phyloP scores from a whole-genome alignment of 2,888 invertebrate species.

The Orchestes rusci region DNA sequence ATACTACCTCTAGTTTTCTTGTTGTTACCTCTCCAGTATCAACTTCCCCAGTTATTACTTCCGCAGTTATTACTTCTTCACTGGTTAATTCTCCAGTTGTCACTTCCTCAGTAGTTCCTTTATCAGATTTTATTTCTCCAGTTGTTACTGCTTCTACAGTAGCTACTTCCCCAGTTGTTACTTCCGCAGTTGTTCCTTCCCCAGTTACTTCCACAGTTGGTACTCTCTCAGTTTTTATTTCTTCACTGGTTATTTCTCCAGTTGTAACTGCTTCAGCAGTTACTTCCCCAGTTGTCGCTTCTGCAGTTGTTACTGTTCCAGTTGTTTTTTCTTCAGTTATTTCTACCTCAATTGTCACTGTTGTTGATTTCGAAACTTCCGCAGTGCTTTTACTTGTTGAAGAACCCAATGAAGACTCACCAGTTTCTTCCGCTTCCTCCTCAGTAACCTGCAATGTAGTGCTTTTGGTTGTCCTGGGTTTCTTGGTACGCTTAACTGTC shows the following conservation, averaged over 20 bases:
- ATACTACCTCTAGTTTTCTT: too few relatives aligned
- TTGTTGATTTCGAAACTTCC: background rate
- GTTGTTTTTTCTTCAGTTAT: too few relatives aligned
- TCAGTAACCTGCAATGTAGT: too few relatives aligned
- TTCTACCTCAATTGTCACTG: too few relatives aligned
- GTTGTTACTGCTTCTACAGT: background rate
- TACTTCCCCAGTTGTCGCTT: background rate
- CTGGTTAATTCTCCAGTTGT: too few relatives aligned
- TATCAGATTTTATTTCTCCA: background rate
- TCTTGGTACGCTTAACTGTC: too few relatives aligned
- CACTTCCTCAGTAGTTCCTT: background rate
- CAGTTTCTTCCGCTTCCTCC: background rate
- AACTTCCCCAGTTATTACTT: too few relatives aligned
- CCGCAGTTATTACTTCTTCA: too few relatives aligned
- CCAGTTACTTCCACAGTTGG: background rate
- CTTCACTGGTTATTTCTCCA: background rate
- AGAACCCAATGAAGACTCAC: background rate
- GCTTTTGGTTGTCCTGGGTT: too few relatives aligned
- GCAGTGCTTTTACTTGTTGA: background rate
- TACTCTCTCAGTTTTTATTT: background rate
- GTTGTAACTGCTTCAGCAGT: background rate
- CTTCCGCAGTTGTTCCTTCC: background rate
- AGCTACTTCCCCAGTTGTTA: background rate
- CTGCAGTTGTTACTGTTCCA: too few relatives aligned
- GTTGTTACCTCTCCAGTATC: too few relatives aligned